phyloP scores from a whole-genome alignment of 2,888 invertebrate species.

The Himalopsyche kuldschensis region DNA sequence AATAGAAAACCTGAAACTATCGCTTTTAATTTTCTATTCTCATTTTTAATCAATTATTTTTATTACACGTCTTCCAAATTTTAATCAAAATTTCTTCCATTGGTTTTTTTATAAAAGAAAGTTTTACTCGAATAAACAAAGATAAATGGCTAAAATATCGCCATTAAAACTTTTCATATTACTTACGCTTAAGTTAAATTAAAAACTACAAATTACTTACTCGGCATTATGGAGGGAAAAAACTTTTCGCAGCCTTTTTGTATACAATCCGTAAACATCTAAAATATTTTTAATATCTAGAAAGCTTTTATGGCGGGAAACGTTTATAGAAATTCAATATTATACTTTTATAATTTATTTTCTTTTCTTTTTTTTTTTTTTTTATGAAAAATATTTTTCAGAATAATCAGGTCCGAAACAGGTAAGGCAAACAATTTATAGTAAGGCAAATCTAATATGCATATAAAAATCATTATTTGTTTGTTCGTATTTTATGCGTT shows the following conservation, averaged over 20 bases:
- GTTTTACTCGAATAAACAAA: constrained; percentile 27
- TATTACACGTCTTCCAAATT: not conserved
- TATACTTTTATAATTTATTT: not conserved
- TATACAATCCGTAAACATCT: not conserved
- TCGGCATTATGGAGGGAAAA: not conserved
- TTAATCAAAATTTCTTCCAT: not conserved
- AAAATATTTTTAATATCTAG: not conserved
- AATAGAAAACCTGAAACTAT: too few species aligned
- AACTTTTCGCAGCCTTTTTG: not conserved
- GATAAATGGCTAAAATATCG: constrained; percentile 26
- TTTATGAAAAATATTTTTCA: too few species aligned
- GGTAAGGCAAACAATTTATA: too few species aligned
- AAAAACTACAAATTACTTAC: constrained; percentile 37
- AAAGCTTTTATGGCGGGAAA: not conserved
- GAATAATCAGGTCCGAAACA: too few species aligned
- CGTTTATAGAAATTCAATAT: not conserved
- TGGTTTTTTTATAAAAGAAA: constrained; percentile 13
- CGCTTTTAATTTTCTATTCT: too few species aligned
- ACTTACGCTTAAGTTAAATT: constrained; percentile 32
- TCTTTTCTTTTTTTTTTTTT: too few species aligned
- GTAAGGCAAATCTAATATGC: too few species aligned
- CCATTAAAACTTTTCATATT: constrained; percentile 35
- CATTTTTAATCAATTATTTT: too few species aligned
- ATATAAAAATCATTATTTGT: too few species aligned
- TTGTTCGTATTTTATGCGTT: too few species aligned